phyloP scores from a whole-genome alignment of 2,797 vertebrate genomes.

The Euphonia xanthogaster region DNA sequence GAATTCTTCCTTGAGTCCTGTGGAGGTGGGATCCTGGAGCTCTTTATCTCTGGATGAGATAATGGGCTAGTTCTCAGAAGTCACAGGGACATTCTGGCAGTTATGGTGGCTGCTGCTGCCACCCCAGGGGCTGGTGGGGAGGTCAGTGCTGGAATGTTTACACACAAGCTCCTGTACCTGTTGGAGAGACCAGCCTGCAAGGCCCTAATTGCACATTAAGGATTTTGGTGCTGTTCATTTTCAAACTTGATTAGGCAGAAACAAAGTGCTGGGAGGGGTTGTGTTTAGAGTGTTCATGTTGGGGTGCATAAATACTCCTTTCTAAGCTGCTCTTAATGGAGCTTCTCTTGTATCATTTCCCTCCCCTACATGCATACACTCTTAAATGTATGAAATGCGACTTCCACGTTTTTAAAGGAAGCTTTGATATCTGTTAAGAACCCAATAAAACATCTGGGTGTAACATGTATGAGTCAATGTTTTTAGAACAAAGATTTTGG shows the following conservation, averaged over 20 bases:
- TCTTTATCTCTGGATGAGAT: neutral
- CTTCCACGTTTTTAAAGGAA: neutral
- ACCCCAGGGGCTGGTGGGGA: neutral
- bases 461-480: neutral
- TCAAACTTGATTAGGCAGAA: neutral
- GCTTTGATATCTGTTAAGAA: neutral
- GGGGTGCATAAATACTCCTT: neutral
- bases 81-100: neutral
- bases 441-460: neutral
- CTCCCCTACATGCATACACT: neutral
- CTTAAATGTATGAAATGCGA: neutral
- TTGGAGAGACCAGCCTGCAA: neutral
- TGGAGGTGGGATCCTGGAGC: neutral
- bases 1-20: neutral
- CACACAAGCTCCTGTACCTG: neutral
- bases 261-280: neutral
- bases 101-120: too few species aligned
- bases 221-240: neutral
- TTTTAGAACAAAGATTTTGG: constrained; percentile 19
- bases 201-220: neutral
- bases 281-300: neutral
- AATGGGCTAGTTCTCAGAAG: neutral
- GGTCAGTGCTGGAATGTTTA: neutral
- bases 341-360: neutral
- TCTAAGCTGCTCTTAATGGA: neutral